Conservation (phyloP, 1,140 invertebrate genomes). For the Bactericera cockerelli region DNA sequence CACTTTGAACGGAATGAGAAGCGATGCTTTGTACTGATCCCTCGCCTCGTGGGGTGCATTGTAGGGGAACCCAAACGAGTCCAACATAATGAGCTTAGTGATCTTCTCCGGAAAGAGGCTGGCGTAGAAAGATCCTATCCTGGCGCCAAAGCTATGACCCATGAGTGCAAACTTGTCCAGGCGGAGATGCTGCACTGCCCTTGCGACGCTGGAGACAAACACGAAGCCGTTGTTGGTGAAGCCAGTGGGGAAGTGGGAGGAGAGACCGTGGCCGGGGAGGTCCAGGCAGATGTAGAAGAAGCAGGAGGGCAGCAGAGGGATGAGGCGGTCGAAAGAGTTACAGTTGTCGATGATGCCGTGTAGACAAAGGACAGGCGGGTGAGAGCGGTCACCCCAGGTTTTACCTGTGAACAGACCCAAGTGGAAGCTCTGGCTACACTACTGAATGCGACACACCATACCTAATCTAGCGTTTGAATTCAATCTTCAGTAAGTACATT, state of each 20-base stretch:
- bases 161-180: conserved; percentile 60
- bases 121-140: conserved; percentile 59
- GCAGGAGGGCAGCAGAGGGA: conserved; percentile 45
- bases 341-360: conserved; percentile 83
- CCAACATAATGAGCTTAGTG: conserved; percentile 50
- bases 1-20: conserved; percentile 21
- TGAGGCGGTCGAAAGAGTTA: conserved; percentile 64
- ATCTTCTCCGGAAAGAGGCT: conserved; percentile 56
- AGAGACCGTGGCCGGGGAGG: conserved; percentile 65
- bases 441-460: too few relatives aligned
- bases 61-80: conserved; percentile 27
- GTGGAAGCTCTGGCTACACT: not conserved
- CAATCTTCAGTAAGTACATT: too few relatives aligned
- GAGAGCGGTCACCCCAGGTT: conserved; percentile 55
- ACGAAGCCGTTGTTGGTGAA: conserved; percentile 55
- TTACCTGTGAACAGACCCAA: conserved; percentile 35
- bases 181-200: conserved; percentile 56
- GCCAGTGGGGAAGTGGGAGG: conserved; percentile 55
- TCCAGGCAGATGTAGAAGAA: conserved; percentile 49
- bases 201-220: conserved; percentile 42
- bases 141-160: conserved; percentile 67
- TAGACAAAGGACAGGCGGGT: conserved; percentile 58
- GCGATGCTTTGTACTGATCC: conserved; percentile 20
- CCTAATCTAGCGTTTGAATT: too few relatives aligned
- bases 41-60: conserved; percentile 12